phyloP scores from a whole-genome alignment of 2,113 vertebrate species.

The Zosterops lateralis region DNA sequence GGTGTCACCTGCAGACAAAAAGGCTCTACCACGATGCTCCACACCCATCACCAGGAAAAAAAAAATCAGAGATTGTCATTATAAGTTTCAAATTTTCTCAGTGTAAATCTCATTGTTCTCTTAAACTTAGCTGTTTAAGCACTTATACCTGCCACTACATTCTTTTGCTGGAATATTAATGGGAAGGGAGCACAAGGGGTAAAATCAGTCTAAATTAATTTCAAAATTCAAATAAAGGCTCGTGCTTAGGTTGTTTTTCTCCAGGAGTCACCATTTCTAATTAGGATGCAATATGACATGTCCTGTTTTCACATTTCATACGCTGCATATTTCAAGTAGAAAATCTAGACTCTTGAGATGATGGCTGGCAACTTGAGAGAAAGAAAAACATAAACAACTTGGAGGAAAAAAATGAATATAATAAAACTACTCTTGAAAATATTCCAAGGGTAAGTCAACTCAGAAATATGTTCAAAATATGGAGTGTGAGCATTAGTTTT shows the following conservation, averaged over 20 bases:
- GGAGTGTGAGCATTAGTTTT: neutral
- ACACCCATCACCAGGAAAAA: neutral
- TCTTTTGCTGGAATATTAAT: constrained; percentile 23
- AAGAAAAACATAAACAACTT: constrained; percentile 50
- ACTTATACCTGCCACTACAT: neutral
- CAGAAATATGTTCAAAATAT: constrained; percentile 31
- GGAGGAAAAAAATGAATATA: neutral
- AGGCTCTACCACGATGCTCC: neutral
- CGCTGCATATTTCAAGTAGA: constrained; percentile 25
- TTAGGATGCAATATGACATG: constrained; percentile 41
- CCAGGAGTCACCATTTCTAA: constrained; percentile 16
- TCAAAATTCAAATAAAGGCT: constrained; percentile 12
- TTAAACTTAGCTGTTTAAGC: neutral
- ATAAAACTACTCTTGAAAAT: constrained; percentile 33
- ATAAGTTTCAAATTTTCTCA: neutral
- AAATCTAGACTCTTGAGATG: constrained; percentile 30
- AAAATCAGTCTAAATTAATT: neutral
- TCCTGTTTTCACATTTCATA: constrained; percentile 43
- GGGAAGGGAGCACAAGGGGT: neutral
- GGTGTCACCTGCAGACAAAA: neutral
- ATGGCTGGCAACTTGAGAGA: constrained; percentile 30
- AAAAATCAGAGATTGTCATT: neutral
- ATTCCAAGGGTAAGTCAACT: constrained; percentile 9
- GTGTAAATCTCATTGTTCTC: neutral
- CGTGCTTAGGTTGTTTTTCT: constrained; percentile 7